A percentile compares a stretch with the other conserved stretches of the same genome.
Conservation (phyloP, 2,888 invertebrate species). For the Andricus quercusramuli region DNA sequence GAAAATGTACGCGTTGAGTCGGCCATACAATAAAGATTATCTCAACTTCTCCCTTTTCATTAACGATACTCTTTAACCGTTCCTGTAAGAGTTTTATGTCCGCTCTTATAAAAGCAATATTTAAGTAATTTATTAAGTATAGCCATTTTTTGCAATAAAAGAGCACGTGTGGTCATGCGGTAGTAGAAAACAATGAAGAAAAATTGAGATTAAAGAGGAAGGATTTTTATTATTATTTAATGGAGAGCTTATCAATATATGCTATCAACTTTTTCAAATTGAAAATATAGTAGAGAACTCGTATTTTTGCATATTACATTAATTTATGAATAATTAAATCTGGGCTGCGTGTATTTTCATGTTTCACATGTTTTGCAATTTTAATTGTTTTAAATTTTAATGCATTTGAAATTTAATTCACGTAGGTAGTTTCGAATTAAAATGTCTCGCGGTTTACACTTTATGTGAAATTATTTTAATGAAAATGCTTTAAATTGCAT, state of each 20-base stretch:
- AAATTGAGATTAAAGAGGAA: not conserved
- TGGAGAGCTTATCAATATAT: too few relatives aligned
- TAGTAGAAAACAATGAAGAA: not conserved
- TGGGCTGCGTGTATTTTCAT: too few relatives aligned
- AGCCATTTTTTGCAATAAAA: not conserved
- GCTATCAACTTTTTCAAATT: too few relatives aligned
- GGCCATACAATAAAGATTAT: conserved; percentile 33
- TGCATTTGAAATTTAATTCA: not conserved
- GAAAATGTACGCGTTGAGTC: conserved; percentile 28
- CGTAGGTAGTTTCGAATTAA: not conserved
- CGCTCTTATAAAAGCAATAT: conserved; percentile 21
- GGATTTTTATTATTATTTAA: not conserved
- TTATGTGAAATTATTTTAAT: too few relatives aligned
- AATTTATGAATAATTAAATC: not conserved
- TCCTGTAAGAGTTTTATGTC: conserved; percentile 8
- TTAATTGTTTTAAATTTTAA: too few relatives aligned
- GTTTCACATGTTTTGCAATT: too few relatives aligned
- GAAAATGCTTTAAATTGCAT: too few relatives aligned
- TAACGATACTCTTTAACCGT: conserved; percentile 19
- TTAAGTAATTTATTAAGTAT: conserved; percentile 17
- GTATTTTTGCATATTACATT: not conserved
- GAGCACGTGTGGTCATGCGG: not conserved
- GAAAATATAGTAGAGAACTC: too few relatives aligned
- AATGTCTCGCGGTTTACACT: too few relatives aligned
- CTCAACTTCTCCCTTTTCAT: conserved; percentile 20